Evolutionary conservation across 92 coral and sea anemone species (phyloP), one percentile per base, ranked within the genome.

Genomic region (Palythoa grandis): DNA sequence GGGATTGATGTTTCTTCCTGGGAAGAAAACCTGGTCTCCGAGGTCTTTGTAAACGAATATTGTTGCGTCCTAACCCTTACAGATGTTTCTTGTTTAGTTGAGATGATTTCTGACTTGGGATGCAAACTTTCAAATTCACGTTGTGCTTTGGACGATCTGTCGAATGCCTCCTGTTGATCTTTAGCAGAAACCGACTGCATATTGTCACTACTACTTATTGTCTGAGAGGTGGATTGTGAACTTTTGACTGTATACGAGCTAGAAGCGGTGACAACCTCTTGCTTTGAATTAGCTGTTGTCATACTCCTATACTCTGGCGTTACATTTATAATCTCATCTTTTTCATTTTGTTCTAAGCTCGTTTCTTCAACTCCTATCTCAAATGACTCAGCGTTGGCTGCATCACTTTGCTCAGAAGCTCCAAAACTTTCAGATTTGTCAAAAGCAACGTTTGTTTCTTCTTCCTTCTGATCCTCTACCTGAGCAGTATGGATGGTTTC

Each of bases 31-130:
- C 10, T 43, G 60, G 60, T 16, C 43, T 52, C 60, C 13, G 48
- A 22, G 3, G 61, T 23, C 24, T 80, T 52, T 47, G 58, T 53
- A 37, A 70, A 66, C 20, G 40, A 48, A 63, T 13, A 15, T 19
- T 80, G 85, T 40, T 80, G 74, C 16, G 74, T 66, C 66, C 50
- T 61, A 8, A 61, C 12, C 23, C 85, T 66, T 65, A 48, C 47
- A 80, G 40, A 15, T 66, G 85, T 48, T 24, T 80, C 85, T 67
- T 52, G 24, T 16, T 80, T 80, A 67, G 74, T 80, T n/a, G 74
- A 25, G 58, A 15, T 43, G 22, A 17, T 24, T 61, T 80, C 85
- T 13, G 58, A 52, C 19, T 47, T 66, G 6, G 74, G 66, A 67
- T 39, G 25, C 14, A 57, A 80, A 19, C 85, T 67, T 17, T 43